These are phyloP conservation scores for Puffinus mauretanicus DNA, from an alignment of 2,113 vertebrate genomes.

Conservation along the genomic window DNA sequence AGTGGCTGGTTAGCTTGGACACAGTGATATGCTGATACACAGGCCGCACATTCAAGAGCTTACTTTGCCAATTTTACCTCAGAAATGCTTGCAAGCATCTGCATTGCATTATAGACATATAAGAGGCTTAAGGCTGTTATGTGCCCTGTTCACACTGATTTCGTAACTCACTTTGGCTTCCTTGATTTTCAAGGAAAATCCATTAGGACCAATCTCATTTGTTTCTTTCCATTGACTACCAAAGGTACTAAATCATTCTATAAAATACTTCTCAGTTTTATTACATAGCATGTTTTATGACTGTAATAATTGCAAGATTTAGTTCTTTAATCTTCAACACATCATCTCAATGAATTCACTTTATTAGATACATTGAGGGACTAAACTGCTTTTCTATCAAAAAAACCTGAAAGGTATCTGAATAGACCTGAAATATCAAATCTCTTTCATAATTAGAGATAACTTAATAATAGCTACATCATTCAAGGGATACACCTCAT, in stretches of 20 bases:
- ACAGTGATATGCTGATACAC: accelerated
- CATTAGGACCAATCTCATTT: neutral
- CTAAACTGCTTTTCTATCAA: neutral
- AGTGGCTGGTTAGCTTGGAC: neutral
- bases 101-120: accelerated
- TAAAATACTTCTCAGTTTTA: slow-evolving; percentile 4
- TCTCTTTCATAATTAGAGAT: neutral
- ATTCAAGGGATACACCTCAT: neutral
- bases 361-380: neutral
- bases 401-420: neutral
- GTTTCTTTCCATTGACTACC: neutral
- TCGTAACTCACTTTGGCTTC: neutral
- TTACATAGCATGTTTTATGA: slow-evolving; percentile 15
- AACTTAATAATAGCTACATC: neutral
- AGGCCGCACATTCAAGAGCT: neutral
- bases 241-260: neutral
- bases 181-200: neutral
- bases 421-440: neutral
- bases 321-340: slow-evolving; percentile 28
- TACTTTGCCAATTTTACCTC: neutral
- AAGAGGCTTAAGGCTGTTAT: neutral
- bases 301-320: slow-evolving; percentile 21
- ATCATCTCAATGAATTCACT: slow-evolving; percentile 16
- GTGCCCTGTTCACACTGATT: neutral
- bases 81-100: neutral